Percentiles rank a stretch among this genome's conserved stretches.
Conservation (phyloP, 2,113 vertebrate species). For the Stercorarius parasiticus region DNA sequence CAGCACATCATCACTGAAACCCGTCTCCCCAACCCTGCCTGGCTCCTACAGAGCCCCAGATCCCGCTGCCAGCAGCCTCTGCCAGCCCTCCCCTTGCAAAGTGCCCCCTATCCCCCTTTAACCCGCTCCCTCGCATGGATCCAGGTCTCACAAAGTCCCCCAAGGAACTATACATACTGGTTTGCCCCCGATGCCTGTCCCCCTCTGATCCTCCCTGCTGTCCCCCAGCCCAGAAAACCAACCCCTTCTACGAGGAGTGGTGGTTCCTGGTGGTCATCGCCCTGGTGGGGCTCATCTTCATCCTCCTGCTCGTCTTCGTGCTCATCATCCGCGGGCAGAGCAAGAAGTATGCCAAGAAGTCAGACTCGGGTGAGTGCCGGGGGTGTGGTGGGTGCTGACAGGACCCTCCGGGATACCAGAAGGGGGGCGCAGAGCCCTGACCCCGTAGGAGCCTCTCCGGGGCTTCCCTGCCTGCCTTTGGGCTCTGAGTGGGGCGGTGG, state of each 20-base stretch:
- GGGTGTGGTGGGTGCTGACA: not conserved
- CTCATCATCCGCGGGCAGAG: slow-evolving; percentile 96
- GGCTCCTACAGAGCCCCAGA: not conserved
- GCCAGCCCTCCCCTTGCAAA: not conserved
- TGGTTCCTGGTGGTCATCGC: slow-evolving; percentile 97
- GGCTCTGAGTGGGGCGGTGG: not conserved
- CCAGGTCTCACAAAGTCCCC: not conserved
- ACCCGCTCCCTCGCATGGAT: fast-evolving
- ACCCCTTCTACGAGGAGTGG: slow-evolving; percentile 96
- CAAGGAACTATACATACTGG: no score
- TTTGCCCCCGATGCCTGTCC: not conserved
- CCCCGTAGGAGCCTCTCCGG: fast-evolving
- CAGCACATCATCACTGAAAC: not conserved
- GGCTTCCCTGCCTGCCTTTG: not conserved
- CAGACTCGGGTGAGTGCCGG: slow-evolving; percentile 82
- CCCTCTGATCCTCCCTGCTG: not conserved
- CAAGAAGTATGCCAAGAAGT: slow-evolving; percentile 96
- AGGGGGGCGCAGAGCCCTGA: not conserved
- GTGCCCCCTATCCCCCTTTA: not conserved
- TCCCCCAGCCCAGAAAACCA: slow-evolving; percentile 88
- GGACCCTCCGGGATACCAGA: not conserved
- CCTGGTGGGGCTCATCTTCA: slow-evolving; percentile 94
- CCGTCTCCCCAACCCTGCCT: not conserved
- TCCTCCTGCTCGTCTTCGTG: slow-evolving; percentile 93
- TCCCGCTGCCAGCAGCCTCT: not conserved